These are phyloP conservation scores for Calliphora vomitoria DNA, from an alignment of 2,888 invertebrate species.

Conservation along the genomic window DNA sequence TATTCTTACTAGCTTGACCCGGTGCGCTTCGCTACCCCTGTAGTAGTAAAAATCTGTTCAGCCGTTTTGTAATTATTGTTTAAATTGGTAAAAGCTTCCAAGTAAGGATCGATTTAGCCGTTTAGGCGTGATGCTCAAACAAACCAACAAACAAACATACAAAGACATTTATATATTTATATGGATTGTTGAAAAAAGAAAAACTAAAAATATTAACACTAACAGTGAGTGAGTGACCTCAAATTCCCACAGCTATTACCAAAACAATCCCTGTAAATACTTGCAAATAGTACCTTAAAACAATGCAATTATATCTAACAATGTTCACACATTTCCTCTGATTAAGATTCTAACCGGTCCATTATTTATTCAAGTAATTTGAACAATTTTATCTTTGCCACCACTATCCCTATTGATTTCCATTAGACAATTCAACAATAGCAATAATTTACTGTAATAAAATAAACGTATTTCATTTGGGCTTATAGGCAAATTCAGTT, in stretches of 20 bases:
- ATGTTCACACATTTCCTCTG: neutral
- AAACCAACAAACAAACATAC: too few relatives aligned
- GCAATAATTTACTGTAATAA: conserved; percentile 67
- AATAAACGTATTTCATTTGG: conserved; percentile 62
- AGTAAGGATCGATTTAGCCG: too few relatives aligned
- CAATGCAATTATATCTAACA: neutral
- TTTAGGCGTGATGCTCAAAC: too few relatives aligned
- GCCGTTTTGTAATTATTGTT: too few relatives aligned
- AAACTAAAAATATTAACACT: too few relatives aligned
- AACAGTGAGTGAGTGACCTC: too few relatives aligned
- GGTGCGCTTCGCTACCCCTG: too few relatives aligned
- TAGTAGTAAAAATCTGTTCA: too few relatives aligned
- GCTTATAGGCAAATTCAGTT: conserved; percentile 58
- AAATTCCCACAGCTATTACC: neutral
- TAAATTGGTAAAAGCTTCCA: too few relatives aligned
- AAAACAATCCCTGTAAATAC: neutral
- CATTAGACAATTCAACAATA: conserved; percentile 46
- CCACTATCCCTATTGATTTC: conserved; percentile 26
- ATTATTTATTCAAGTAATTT: conserved; percentile 48
- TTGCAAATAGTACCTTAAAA: neutral
- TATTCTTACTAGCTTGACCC: too few relatives aligned
- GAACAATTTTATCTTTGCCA: conserved; percentile 20
- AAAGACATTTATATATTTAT: too few relatives aligned
- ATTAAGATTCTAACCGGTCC: conserved; percentile 1
- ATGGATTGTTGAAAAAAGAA: too few relatives aligned